Evolutionary conservation across 2,888 invertebrate genomes (phyloP), one percentile per base, ranked within the genome.

Genomic region (Cepaea hortensis): DNA sequence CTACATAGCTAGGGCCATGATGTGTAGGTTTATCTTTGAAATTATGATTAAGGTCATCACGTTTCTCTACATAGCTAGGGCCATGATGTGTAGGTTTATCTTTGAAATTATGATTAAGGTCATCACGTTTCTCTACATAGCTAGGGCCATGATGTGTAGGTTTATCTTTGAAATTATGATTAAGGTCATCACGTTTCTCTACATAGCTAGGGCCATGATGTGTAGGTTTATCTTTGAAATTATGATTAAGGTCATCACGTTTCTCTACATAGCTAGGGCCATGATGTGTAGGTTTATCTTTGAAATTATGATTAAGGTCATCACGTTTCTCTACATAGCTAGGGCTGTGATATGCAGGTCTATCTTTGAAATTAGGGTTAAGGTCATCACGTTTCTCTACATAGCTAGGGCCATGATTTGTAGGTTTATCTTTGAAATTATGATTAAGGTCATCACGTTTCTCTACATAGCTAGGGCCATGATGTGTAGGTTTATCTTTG

Each of bases 11-110:
- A 46, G 55, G 86, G n/a, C 46, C 68, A 72, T 82, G 87, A 9
- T 48, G 73, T 2, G 84, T 79, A 1, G 84, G 81, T 65, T 88
- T 88, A 13, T 85, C 88, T 0, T 85, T 82, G 65, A 88, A 88
- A 48, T 76, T 61, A 70, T 87, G 87, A 18, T 48, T 13, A 61
- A 84, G 87, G 6, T 46, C 20, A 18, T 87, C 80, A n/a, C 87
- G 23, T 76, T 76, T 76, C 11, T 35, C 73, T 35, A 73, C 7
- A 35, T 35, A 73, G 3, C 20, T 73, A 73, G 5, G 73, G 35
- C 73, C 3, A 5, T 70, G 20, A n/a, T 70, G 0, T 9, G 23
- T 3, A 35, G 35, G 23, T 35, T 3, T 73, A 35, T 35, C 35
- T 35, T 35, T 35, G 35, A 1, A 35, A 35, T 1, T 1, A 35